Evolutionary conservation across 1,140 invertebrate species (phyloP).

Genomic region (Steinernema khuongi): DNA sequence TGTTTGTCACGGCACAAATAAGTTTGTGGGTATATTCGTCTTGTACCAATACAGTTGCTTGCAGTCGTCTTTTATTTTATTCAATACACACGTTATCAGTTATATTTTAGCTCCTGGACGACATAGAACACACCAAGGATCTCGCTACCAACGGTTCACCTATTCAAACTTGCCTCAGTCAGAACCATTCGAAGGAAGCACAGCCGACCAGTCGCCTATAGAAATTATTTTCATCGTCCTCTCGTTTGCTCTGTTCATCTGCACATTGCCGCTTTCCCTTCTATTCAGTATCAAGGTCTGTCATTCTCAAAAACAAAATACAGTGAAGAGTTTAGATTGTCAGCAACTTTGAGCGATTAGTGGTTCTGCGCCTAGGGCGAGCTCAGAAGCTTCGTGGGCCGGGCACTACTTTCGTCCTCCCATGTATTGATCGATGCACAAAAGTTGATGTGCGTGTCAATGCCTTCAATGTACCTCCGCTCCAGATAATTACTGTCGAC

Average conservation of each 20-base stretch:
- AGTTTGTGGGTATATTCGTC: too few relatives aligned
- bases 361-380: conserved; percentile 34
- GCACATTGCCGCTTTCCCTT: conserved; percentile 38
- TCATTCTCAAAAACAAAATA: conserved; percentile 14
- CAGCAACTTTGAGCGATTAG: conserved; percentile 29
- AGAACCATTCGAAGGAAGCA: conserved; percentile 18
- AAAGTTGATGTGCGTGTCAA: conserved; percentile 9
- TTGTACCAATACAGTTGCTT: too few relatives aligned
- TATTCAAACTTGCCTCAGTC: conserved; percentile 22
- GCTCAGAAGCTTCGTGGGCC: conserved; percentile 39
- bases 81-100: conserved; percentile 25
- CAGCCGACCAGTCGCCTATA: conserved; percentile 25
- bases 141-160: conserved; percentile 28
- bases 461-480: conserved; percentile 41
- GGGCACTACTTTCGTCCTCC: conserved; percentile 32
- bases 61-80: conserved; percentile 20
- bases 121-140: conserved; percentile 9
- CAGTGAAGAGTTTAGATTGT: conserved; percentile 35
- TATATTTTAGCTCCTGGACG: conserved; percentile 20
- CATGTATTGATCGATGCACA: conserved; percentile 29
- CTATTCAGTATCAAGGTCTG: conserved; percentile 37
- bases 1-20: neutral
- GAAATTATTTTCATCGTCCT: conserved; percentile 28
- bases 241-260: conserved; percentile 22
- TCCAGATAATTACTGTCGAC: conserved; percentile 37